Percentiles rank a stretch among this genome's conserved stretches.
Evolutionary conservation across 2,797 vertebrate genomes (phyloP).

Genomic region (Erethizon dorsatum): DNA sequence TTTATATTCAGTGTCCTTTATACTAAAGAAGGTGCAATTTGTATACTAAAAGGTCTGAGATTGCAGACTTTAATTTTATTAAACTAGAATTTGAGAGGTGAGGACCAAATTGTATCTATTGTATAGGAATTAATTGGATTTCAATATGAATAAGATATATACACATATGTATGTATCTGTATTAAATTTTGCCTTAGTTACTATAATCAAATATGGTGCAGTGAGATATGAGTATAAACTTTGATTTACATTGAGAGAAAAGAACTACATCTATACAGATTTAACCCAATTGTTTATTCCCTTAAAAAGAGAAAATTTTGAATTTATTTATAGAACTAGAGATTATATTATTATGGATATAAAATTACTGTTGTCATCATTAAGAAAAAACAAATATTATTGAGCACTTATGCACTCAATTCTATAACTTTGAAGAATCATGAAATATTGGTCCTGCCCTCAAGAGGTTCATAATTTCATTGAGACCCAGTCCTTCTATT

Average conservation of each 20-base stretch:
- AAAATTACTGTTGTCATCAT: neutral
- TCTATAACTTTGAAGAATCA: conserved; percentile 42
- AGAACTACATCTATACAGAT: conserved; percentile 84
- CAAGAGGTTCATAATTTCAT: neutral
- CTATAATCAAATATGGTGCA: conserved; percentile 63
- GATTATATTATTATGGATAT: neutral
- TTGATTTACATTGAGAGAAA: conserved; percentile 69
- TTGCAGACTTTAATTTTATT: neutral
- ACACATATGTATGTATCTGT: neutral
- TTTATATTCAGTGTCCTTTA: conserved; percentile 5
- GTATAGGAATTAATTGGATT: conserved; percentile 19
- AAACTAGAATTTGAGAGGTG: conserved; percentile 7
- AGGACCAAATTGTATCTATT: neutral
- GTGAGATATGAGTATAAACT: conserved; percentile 60
- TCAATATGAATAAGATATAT: conserved; percentile 17
- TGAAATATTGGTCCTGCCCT: conserved; percentile 1
- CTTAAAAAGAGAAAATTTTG: conserved; percentile 52
- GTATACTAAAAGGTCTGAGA: conserved; percentile 4
- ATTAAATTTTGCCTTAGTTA: conserved; percentile 63
- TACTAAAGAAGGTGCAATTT: neutral
- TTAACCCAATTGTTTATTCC: conserved; percentile 75
- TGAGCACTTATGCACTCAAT: neutral
- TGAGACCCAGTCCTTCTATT: neutral
- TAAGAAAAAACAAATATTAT: neutral
- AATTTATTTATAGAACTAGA: conserved; percentile 72